Conservation (phyloP, 2,113 vertebrate species). For the Calonectris borealis region DNA sequence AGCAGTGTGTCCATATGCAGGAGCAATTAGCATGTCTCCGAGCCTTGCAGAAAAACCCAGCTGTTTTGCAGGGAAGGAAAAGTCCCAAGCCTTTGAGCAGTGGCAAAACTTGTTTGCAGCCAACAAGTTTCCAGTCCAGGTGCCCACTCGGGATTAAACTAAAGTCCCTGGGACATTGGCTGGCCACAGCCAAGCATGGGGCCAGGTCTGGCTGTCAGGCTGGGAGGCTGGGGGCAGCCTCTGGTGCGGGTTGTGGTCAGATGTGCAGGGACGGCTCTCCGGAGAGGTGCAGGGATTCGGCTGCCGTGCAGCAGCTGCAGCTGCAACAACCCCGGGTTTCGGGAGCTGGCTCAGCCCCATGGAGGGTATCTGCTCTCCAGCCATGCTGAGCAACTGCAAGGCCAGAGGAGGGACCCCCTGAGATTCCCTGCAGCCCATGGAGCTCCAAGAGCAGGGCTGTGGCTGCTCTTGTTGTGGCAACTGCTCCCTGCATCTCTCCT, state of each 20-base stretch:
- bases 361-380: not conserved
- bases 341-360: not conserved
- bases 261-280: not conserved
- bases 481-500: slow-evolving; percentile 19
- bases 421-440: not conserved
- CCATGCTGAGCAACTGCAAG: not conserved
- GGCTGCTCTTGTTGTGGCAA: not conserved
- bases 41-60: not conserved
- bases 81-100: not conserved
- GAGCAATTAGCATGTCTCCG: slow-evolving; percentile 13
- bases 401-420: not conserved
- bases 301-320: not conserved
- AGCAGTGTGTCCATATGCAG: not conserved
- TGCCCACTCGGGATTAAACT: not conserved
- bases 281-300: not conserved
- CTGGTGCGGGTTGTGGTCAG: not conserved
- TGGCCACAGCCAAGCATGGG: not conserved
- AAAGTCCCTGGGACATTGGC: not conserved
- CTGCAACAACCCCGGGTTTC: not conserved
- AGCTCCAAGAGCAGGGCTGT: not conserved
- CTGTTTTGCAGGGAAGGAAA: not conserved
- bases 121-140: slow-evolving; percentile 39
- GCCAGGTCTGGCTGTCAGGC: not conserved
- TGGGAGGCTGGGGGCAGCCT: not conserved
- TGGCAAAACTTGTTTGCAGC: slow-evolving; percentile 6